These are phyloP conservation scores for Vanessa atalanta DNA, from an alignment of 1,140 invertebrate genomes.

Conservation along the genomic window DNA sequence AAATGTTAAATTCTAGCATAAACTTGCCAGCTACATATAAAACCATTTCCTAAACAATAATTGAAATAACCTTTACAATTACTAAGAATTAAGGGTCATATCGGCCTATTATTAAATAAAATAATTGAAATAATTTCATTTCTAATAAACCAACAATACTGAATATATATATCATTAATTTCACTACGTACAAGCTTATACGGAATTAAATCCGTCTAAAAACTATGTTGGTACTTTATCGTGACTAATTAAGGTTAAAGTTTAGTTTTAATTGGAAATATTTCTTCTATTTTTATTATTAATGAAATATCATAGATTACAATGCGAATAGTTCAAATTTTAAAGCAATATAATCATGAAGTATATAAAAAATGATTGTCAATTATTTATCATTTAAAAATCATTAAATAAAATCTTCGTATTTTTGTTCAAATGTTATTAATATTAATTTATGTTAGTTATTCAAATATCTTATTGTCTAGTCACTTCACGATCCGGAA, in stretches of 20 bases:
- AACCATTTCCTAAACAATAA: constrained; percentile 12
- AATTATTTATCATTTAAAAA: too few relatives aligned
- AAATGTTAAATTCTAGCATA: too few relatives aligned
- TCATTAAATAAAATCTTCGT: too few relatives aligned
- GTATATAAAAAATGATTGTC: not conserved
- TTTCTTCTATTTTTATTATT: too few relatives aligned
- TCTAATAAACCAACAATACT: constrained; percentile 36
- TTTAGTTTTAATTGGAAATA: not conserved
- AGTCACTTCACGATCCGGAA: constrained; percentile 23
- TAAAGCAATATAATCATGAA: too few relatives aligned
- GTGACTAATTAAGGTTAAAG: too few relatives aligned
- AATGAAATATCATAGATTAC: too few relatives aligned
- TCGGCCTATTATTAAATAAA: constrained; percentile 48
- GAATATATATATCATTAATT: constrained; percentile 18
- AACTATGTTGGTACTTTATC: constrained; percentile 34
- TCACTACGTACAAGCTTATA: constrained; percentile 22
- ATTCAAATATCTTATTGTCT: constrained; percentile 31
- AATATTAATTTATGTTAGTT: not conserved
- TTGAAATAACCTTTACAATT: constrained; percentile 35
- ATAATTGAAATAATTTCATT: constrained; percentile 32
- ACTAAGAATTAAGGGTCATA: constrained; percentile 56
- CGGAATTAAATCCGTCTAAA: constrained; percentile 21
- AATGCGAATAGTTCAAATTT: too few relatives aligned
- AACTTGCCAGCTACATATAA: constrained; percentile 24
- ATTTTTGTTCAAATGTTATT: not conserved